Base-by-base conservation (phyloP, 2,797 vertebrate species). In the Passerculus sandwichensis region DNA sequence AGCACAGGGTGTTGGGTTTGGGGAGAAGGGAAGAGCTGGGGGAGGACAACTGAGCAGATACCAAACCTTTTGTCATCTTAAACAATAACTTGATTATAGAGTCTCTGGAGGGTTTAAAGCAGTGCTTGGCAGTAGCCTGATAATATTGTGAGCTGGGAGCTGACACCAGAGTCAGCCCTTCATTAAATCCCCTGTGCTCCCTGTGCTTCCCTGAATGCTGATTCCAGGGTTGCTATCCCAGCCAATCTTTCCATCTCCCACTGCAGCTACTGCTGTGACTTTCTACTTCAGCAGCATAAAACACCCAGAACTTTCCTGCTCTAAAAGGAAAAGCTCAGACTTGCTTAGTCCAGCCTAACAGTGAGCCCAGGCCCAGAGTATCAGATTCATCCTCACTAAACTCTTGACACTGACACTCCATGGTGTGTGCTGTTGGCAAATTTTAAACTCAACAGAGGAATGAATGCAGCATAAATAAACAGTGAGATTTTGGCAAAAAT, bases 391-490 rank as follows among this genome's bases (percentile, higher is more conserved):
- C 83, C 66, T 56, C 90, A 40, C 4, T 86, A 59, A 95, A 91
- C 88, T 96, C 90, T 64, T 87, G 93, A 93, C 82, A 74, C 57
- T 32, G 85, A 90, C 53, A 7, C 81, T 76, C 36, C 10, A 0
- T 17, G 79, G 79, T 85, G 84, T 44, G 56, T 47, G 70, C 64
- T 82, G 76, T 90, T 96, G 92, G 90, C 96, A 91, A 47, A 93
- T 93, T 88, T 89, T 53, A 56, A 84, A 84, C 91, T 93, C 5
- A 2, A 34, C 40, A 75, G 85, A 88, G 91, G 92, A 96, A 93
- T 40, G 60, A 96, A 91, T 61, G 77, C 91, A 91, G 95, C 71
- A 92, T 56, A 96, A 96, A 97, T 85, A 95, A 97, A 91, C 89
- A 84, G 87, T 36, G 50, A 81, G 81, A 85, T 95, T 92, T 94